A percentile compares a stretch with the other conserved stretches of the same genome.
phyloP scores from a whole-genome alignment of 2,888 invertebrate species.

The Dioctria rufipes region DNA sequence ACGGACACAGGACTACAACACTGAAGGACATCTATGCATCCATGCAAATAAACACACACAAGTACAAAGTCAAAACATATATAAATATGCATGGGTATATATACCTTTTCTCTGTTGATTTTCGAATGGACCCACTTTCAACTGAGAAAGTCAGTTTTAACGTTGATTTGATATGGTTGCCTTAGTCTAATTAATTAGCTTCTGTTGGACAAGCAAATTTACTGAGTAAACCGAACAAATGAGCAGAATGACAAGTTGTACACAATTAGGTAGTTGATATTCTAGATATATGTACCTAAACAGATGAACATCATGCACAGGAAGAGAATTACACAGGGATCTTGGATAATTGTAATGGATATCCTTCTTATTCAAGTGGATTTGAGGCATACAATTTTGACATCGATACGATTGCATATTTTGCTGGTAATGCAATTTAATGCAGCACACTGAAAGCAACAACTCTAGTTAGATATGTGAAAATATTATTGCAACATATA shows the following conservation, averaged over 20 bases:
- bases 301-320: not conserved
- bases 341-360: not conserved
- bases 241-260: conserved; percentile 43
- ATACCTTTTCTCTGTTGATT: conserved; percentile 14
- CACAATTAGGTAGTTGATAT: conserved; percentile 4
- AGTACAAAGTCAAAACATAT: not conserved
- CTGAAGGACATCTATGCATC: too few relatives aligned
- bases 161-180: conserved; percentile 46
- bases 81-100: too few relatives aligned
- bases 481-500: too few relatives aligned
- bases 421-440: too few relatives aligned
- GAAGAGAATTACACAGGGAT: not conserved
- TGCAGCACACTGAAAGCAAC: too few relatives aligned
- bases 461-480: too few relatives aligned
- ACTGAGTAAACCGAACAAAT: conserved; percentile 41
- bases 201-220: conserved; percentile 43
- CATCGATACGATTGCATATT: not conserved
- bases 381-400: not conserved
- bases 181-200: conserved; percentile 46
- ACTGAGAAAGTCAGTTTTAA: conserved; percentile 32
- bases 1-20: too few relatives aligned
- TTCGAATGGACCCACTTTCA: conserved; percentile 27
- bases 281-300: too few relatives aligned
- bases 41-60: not conserved
- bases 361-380: not conserved